Conservation (phyloP, 2,888 invertebrate species). For the Meliscaeva auricollis region DNA sequence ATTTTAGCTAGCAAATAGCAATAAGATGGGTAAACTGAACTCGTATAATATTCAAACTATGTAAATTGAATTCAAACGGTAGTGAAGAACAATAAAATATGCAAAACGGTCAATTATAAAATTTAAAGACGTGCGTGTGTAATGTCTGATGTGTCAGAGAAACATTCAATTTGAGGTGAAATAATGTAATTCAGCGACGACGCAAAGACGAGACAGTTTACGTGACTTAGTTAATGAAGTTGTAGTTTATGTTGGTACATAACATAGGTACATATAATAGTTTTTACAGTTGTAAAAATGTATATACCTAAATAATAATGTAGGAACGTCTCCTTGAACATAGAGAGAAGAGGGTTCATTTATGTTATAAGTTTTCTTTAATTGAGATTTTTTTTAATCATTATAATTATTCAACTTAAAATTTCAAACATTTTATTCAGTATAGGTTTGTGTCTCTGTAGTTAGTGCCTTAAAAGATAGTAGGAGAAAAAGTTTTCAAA, state of each 20-base stretch:
- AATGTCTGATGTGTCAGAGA: constrained; percentile 31
- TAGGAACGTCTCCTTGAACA: too few relatives aligned
- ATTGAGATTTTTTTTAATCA: too few relatives aligned
- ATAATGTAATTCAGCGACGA: constrained; percentile 7
- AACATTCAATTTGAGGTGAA: neutral
- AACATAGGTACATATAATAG: too few relatives aligned
- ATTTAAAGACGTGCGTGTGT: constrained; percentile 20
- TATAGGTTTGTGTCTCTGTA: too few relatives aligned
- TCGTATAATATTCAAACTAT: neutral
- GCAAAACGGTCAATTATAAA: constrained; percentile 22
- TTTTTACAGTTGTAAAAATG: neutral
- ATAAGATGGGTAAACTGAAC: neutral
- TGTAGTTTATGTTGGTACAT: too few relatives aligned
- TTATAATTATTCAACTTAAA: too few relatives aligned
- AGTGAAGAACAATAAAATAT: constrained; percentile 1
- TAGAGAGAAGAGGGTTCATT: too few relatives aligned
- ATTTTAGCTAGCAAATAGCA: neutral
- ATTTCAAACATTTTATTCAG: too few relatives aligned
- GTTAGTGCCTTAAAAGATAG: too few relatives aligned
- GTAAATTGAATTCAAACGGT: neutral
- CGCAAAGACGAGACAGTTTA: neutral
- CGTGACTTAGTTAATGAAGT: neutral
- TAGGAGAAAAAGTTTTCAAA: too few relatives aligned
- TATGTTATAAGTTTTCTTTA: too few relatives aligned
- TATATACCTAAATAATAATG: too few relatives aligned